phyloP scores from a whole-genome alignment of 2,797 vertebrate genomes.

The Cryptoblepharus egeriae region DNA sequence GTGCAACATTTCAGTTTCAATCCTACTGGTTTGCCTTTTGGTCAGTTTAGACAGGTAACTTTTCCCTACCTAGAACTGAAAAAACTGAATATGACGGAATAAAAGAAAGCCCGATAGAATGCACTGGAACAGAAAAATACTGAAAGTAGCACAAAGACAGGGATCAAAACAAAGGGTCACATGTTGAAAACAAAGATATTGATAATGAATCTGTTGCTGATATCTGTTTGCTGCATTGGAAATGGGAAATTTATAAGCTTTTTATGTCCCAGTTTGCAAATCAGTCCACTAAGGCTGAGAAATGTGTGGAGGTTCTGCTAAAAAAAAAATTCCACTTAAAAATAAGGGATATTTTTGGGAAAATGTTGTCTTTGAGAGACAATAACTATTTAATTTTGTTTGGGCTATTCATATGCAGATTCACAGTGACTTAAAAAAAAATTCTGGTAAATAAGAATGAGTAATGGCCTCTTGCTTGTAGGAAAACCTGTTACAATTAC shows the following conservation, averaged over 20 bases:
- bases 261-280: constrained; percentile 55
- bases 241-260: constrained; percentile 58
- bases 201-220: constrained; percentile 25
- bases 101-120: background rate
- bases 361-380: constrained; percentile 47
- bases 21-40: too few relatives aligned
- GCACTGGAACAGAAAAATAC: background rate
- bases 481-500: constrained; percentile 65
- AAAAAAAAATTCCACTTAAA: constrained; percentile 28
- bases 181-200: background rate
- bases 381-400: constrained; percentile 65
- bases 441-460: constrained; percentile 67
- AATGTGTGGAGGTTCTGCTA: constrained; percentile 56
- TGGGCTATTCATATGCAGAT: constrained; percentile 60
- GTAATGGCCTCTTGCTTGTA: constrained; percentile 59
- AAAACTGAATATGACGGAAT: background rate
- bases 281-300: constrained; percentile 56
- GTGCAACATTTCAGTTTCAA: too few relatives aligned
- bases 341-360: constrained; percentile 61
- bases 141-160: constrained; percentile 3
- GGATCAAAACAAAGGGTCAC: constrained; percentile 19
- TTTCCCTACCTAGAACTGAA: background rate
- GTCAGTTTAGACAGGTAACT: background rate
- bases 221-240: constrained; percentile 44
- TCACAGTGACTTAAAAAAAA: constrained; percentile 54